These are phyloP conservation scores for Pristionchus entomophagus DNA, from an alignment of 2,888 invertebrate species.

Conservation along the genomic window DNA sequence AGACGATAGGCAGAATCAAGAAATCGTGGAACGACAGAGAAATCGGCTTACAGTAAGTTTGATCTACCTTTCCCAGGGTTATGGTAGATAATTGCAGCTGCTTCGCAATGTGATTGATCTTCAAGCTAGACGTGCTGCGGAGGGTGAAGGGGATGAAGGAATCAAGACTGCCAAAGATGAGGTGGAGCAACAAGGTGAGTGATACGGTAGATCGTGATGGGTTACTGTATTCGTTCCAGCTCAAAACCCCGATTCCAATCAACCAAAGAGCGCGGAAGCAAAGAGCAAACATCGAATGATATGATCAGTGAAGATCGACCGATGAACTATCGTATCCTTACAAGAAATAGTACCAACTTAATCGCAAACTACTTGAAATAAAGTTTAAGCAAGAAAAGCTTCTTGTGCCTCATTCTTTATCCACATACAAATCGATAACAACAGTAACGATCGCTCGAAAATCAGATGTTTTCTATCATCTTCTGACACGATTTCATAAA, in stretches of 20 bases:
- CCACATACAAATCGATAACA: constrained; percentile 34
- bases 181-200: not conserved
- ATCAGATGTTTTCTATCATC: not conserved
- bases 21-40: not conserved
- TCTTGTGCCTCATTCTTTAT: constrained; percentile 18
- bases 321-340: constrained; percentile 24
- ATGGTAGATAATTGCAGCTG: not conserved
- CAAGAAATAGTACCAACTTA: constrained; percentile 15
- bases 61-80: too few species aligned
- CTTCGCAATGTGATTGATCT: not conserved
- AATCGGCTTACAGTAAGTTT: not conserved
- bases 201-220: not conserved
- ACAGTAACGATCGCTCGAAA: not conserved
- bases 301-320: not conserved
- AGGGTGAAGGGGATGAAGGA: not conserved
- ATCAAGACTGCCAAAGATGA: not conserved
- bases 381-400: not conserved
- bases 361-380: constrained; percentile 26
- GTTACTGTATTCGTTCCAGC: not conserved
- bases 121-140: not conserved
- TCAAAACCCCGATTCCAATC: not conserved
- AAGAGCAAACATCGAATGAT: constrained; percentile 34
- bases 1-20: not conserved
- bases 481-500: constrained; percentile 33
- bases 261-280: constrained; percentile 9